A percentile compares a stretch with the other conserved stretches of the same genome.
These are phyloP conservation scores for Clamator glandarius DNA, from an alignment of 2,797 vertebrate genomes.

Conservation along the genomic window DNA sequence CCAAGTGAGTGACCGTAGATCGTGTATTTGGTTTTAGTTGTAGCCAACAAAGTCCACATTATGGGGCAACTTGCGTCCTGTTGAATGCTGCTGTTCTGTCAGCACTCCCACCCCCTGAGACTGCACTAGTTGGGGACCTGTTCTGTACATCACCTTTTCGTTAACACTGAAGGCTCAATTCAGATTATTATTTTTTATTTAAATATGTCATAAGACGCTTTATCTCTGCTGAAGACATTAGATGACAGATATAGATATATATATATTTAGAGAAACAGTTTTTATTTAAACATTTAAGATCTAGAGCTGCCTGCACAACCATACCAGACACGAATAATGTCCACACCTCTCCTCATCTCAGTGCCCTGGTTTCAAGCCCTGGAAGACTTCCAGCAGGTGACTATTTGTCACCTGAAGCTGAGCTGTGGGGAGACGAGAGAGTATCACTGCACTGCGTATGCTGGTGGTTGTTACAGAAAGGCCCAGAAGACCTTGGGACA, in stretches of 20 bases:
- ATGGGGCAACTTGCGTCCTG: background rate
- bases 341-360: conserved; percentile 12
- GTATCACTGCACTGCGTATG: conserved; percentile 35
- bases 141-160: conserved; percentile 56
- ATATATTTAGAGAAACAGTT: conserved; percentile 61
- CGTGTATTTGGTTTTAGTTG: conserved; percentile 29
- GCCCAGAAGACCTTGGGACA: background rate
- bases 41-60: background rate
- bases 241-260: conserved; percentile 13
- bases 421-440: conserved; percentile 6
- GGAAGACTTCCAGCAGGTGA: background rate
- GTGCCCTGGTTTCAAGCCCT: background rate
- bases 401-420: background rate
- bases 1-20: conserved; percentile 48
- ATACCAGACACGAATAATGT: background rate
- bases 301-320: conserved; percentile 56
- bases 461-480: conserved; percentile 42
- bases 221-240: conserved; percentile 57
- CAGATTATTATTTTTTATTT: conserved; percentile 67
- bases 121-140: conserved; percentile 39
- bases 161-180: conserved; percentile 57
- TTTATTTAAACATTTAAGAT: conserved; percentile 69
- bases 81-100: conserved; percentile 21
- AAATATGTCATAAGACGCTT: conserved; percentile 60
- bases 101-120: conserved; percentile 23